Conservation (phyloP, 2,113 vertebrate genomes). For the Eulemur rufifrons region DNA sequence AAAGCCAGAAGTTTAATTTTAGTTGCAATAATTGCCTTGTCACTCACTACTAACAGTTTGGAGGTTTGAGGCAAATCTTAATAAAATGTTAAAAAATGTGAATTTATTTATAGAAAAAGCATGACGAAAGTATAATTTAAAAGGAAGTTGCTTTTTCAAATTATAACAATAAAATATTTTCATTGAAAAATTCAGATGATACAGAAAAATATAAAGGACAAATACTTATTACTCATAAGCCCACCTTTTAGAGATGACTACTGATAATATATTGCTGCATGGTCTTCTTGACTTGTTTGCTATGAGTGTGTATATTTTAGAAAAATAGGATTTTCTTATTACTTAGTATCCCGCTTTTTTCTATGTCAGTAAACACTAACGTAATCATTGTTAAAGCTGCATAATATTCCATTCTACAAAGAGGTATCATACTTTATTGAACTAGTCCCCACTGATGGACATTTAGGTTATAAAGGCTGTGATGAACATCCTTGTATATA, state of each 20-base stretch:
- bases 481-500: background rate
- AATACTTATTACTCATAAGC: background rate
- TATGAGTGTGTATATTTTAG: background rate
- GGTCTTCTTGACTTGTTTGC: background rate
- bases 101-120: conserved; percentile 32
- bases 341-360: background rate
- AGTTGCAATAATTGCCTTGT: background rate
- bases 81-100: background rate
- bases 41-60: background rate
- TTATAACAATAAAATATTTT: conserved; percentile 8
- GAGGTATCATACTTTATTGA: background rate
- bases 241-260: background rate
- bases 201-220: conserved; percentile 23
- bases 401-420: background rate
- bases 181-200: background rate
- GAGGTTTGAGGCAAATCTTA: background rate
- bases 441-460: background rate
- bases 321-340: conserved; percentile 48
- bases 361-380: background rate
- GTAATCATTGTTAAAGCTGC: background rate
- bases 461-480: conserved; percentile 20
- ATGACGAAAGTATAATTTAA: background rate
- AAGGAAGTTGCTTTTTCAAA: background rate
- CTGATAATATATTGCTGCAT: background rate
- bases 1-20: background rate